Evolutionary conservation across 2,113 vertebrate species (phyloP).

Genomic region (Sylvia atricapilla): DNA sequence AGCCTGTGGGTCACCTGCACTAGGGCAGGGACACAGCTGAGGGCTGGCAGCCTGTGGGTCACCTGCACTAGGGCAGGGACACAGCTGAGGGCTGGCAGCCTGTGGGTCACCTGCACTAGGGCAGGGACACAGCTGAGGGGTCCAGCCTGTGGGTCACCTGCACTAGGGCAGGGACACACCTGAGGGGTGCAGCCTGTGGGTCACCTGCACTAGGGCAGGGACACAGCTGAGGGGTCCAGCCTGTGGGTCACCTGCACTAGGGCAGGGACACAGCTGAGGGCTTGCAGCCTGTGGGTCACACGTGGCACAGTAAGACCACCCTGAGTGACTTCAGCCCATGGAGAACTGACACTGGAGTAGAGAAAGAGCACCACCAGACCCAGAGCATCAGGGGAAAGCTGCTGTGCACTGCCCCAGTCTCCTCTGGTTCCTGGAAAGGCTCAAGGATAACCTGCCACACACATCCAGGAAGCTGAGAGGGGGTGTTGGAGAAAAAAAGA

Average conservation of each 20-base stretch:
- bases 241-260: not conserved
- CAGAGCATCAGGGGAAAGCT: not conserved
- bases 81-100: too few species aligned
- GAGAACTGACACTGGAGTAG: not conserved
- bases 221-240: too few species aligned
- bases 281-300: not conserved
- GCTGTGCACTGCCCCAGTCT: not conserved
- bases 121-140: too few species aligned
- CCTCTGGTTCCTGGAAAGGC: not conserved
- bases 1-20: not conserved
- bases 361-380: not conserved
- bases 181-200: too few species aligned
- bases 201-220: too few species aligned
- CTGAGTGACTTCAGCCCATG: not conserved
- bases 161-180: too few species aligned
- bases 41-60: not conserved
- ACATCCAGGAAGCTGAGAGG: not conserved
- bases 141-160: too few species aligned
- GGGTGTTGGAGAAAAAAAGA: not conserved
- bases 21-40: not conserved
- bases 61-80: too few species aligned
- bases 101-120: too few species aligned
- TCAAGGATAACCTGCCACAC: not conserved
- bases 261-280: not conserved
- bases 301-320: too few species aligned